These are phyloP conservation scores for Arremon aurantiirostris DNA, from an alignment of 2,797 vertebrate genomes.

Conservation along the genomic window DNA sequence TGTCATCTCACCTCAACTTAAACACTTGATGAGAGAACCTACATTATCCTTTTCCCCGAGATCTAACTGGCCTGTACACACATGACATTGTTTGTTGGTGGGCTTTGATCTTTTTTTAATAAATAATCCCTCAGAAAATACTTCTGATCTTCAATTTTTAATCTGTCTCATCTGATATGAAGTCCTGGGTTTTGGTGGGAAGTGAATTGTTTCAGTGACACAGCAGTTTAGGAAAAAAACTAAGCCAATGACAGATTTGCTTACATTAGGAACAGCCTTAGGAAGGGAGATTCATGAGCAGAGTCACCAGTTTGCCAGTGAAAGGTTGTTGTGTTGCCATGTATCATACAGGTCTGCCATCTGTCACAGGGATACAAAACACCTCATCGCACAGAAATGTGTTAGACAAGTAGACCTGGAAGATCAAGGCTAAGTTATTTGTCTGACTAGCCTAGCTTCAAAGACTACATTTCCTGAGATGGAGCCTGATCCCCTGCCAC, in stretches of 20 bases:
- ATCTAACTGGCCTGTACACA: not conserved
- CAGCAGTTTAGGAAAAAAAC: not conserved
- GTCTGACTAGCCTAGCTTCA: not conserved
- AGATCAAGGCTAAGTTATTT: not conserved
- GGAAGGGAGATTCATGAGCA: not conserved
- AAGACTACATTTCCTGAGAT: not conserved
- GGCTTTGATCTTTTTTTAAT: not conserved
- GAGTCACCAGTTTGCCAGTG: not conserved
- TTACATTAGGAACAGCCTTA: not conserved
- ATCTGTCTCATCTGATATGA: not conserved
- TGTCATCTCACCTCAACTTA: not conserved
- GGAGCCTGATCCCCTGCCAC: not conserved
- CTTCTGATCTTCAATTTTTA: not conserved
- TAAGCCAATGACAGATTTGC: not conserved
- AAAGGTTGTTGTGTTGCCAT: not conserved
- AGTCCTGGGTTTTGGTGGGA: not conserved
- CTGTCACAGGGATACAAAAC: not conserved
- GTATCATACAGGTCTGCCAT: not conserved
- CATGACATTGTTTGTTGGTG: not conserved
- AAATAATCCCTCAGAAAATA: not conserved
- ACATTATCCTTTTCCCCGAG: not conserved
- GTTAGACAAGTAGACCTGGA: not conserved
- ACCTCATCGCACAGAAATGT: not conserved
- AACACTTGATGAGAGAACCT: not conserved
- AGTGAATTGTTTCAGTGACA: not conserved